Base-by-base conservation (phyloP, 2,113 vertebrate genomes). In the Tylochromis polylepis region DNA sequence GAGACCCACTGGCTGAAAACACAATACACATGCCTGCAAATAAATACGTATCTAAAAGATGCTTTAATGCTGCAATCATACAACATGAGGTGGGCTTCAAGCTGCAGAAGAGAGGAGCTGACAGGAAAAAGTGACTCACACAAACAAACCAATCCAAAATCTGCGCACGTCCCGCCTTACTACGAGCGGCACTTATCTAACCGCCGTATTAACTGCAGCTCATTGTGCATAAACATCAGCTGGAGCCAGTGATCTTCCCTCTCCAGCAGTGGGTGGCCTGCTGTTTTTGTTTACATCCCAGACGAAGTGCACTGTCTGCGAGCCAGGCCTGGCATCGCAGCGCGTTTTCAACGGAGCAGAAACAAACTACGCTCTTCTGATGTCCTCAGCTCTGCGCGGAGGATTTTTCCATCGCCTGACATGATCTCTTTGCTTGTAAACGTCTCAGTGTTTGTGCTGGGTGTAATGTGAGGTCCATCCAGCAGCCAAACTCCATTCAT, bases 201-300 rank as follows among this genome's bases (percentile, higher is more conserved):
- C 24, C 16, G 43, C 75, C 18, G 75, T 9, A 77, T 85, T 57
- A 88, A 84, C 80, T 58, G 4, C 46, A 84, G 57, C 46, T 87
- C 83, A 41, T 81, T 59, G 62, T 75, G 78, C 43, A n/a, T 86
- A 84, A 89, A 85, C 83, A 83, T 58, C 79, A 82, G 11, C 70
- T n/a, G 20, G 5, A 84, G 87, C 70, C 89, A 82, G 43, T 11
- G 75, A 86, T 77, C 87, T 84, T 58, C 29, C 41, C 65, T 78
- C 62, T 36, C 41, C 53, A 55, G 72, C 77, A 12, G 55, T 85
- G 89, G 90, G 88, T 86, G 93, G 91, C 85, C 89, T 34, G 5
- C 83, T 86, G 86, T 93, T 89, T 92, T 89, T 92, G 90, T 93
- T 93, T 92, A 90, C 89, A 85, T 91, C 92, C 31, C 36, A 43